These are phyloP conservation scores for Maccullochella peelii DNA, from an alignment of 2,113 vertebrate species.

Conservation along the genomic window DNA sequence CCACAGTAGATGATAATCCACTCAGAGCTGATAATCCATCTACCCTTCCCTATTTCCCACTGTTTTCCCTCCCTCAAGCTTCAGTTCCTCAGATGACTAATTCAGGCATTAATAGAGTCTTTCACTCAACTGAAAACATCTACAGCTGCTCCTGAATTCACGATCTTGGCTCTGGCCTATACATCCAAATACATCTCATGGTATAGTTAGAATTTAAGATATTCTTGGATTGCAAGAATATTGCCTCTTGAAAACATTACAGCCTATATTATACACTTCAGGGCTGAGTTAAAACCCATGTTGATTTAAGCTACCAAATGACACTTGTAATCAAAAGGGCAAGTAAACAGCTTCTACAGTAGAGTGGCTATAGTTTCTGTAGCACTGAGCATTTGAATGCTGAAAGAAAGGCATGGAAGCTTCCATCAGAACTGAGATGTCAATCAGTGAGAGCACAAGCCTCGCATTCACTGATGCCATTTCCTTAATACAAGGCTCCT, in stretches of 20 bases:
- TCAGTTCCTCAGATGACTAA: constrained; percentile 72
- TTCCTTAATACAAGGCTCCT: constrained; percentile 52
- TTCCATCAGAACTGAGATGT: constrained; percentile 38
- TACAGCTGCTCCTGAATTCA: constrained; percentile 71
- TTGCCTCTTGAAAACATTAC: constrained; percentile 42
- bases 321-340: constrained; percentile 46
- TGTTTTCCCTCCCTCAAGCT: constrained; percentile 71
- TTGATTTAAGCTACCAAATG: constrained; percentile 67
- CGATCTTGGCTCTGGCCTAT: constrained; percentile 11
- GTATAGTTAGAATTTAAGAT: constrained; percentile 52
- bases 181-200: constrained; percentile 36
- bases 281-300: constrained; percentile 49
- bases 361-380: constrained; percentile 10
- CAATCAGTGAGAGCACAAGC: constrained; percentile 48
- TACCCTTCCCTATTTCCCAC: constrained; percentile 74
- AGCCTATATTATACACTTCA: constrained; percentile 37
- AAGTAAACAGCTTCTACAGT: constrained; percentile 30
- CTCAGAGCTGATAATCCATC: constrained; percentile 79
- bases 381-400: background rate
- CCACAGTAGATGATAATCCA: constrained; percentile 82
- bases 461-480: constrained; percentile 54
- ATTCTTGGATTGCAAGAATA: constrained; percentile 49
- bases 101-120: constrained; percentile 71
- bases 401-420: constrained; percentile 1
- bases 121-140: constrained; percentile 65